Evolutionary conservation across 1,140 invertebrate species (phyloP).

Genomic region (Drosophila aff.): DNA sequence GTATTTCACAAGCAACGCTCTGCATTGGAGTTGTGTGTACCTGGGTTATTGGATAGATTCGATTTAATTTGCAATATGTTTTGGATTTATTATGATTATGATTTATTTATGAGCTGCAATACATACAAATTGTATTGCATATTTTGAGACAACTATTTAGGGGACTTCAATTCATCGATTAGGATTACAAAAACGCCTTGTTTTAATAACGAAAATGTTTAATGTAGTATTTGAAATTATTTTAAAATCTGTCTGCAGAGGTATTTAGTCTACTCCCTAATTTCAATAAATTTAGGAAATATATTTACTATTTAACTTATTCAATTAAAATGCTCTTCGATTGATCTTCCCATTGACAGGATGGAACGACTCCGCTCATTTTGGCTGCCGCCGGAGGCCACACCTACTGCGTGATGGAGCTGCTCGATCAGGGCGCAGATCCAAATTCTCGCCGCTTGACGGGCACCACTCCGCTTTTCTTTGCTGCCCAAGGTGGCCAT

Average conservation of each 20-base stretch:
- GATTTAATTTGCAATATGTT: too few relatives aligned
- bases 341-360: constrained; percentile 87
- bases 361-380: constrained; percentile 96
- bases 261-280: not conserved
- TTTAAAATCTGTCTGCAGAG: too few relatives aligned
- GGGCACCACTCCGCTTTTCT: constrained; percentile 95
- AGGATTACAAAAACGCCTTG: too few relatives aligned
- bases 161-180: too few relatives aligned
- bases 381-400: constrained; percentile 95
- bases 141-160: too few relatives aligned
- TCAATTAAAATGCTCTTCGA: not conserved
- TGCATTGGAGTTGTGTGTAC: not conserved
- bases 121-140: too few relatives aligned
- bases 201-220: too few relatives aligned
- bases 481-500: constrained; percentile 95
- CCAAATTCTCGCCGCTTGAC: constrained; percentile 92
- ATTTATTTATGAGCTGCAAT: too few relatives aligned
- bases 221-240: too few relatives aligned
- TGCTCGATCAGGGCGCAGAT: constrained; percentile 95
- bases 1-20: not conserved
- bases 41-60: not conserved
- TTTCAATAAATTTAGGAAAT: not conserved
- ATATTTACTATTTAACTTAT: too few relatives aligned
- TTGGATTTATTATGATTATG: too few relatives aligned
- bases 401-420: constrained; percentile 93